Base-by-base conservation (phyloP, 2,797 vertebrate genomes). In the Alfaro cultratus region DNA sequence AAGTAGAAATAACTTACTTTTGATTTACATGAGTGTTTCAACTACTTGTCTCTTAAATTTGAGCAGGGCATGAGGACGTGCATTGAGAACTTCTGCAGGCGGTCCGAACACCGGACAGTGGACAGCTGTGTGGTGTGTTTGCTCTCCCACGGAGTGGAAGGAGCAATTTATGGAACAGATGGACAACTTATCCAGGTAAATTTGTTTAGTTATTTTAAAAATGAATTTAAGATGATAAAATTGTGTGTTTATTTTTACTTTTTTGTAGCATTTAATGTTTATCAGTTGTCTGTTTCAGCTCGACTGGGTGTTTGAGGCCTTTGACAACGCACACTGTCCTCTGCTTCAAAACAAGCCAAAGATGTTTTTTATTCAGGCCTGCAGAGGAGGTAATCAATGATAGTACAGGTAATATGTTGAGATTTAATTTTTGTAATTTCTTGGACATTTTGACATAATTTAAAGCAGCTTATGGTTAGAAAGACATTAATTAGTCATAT, bases 301-400 rank as follows among this genome's bases (percentile, higher is more conserved):
- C 81, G 97, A 99, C 87, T 98, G 98, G 90, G 95, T 97, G 86
- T 99, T 99, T 90, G 95, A 92, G 80, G 93, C 97, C 74, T 98
- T 99, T 83, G 97, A 99, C 92, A 99, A 99, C 0, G 96, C 95
- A 47, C 97, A 94, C 94, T 99, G 98, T 90, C 97, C 98, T 0
- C 93, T 95, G 86, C 97, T 99, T 1, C 99, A 99, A 92, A 99
- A 99, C 94, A 99, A 99, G 90, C 98, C 99, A 9, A 99, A 99
- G 92, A 98, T 99, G 97, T 99, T 99, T 94, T 98, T 99, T 85
- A 96, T 99, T 89, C 99, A 99, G 92, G 98, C 99, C 80, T 99
- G 99, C 93, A 96, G 99, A 78, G 98, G 98, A 97, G 98, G 98
- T 99, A 91, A 95, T 96, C 41, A 2, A 31, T 62, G 4, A 53